These are phyloP conservation scores for Lacerta bilineata DNA, from an alignment of 2,797 vertebrate species.

Conservation along the genomic window DNA sequence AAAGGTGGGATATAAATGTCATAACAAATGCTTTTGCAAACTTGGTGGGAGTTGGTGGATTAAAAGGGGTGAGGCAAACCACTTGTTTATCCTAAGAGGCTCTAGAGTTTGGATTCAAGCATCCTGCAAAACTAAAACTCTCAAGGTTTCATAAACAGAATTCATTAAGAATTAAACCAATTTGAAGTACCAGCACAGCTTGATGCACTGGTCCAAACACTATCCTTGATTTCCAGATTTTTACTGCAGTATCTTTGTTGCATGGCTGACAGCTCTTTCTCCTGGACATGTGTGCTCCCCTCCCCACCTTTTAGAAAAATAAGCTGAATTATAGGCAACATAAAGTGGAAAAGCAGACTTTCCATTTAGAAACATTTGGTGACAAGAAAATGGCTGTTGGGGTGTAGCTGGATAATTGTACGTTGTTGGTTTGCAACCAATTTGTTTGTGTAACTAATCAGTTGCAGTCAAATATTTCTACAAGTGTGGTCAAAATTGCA, in stretches of 20 bases:
- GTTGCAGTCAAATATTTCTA: slow-evolving; percentile 71
- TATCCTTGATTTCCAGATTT: neutral
- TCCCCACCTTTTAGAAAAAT: neutral
- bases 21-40: too few relatives aligned
- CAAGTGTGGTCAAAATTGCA: slow-evolving; percentile 36
- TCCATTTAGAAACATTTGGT: slow-evolving; percentile 21
- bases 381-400: slow-evolving; percentile 5
- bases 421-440: slow-evolving; percentile 32
- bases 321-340: neutral
- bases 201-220: neutral
- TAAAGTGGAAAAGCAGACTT: slow-evolving; percentile 22
- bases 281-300: neutral
- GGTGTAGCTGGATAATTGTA: neutral
- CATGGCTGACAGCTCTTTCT: neutral
- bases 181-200: neutral
- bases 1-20: too few relatives aligned
- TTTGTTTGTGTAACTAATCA: slow-evolving; percentile 67
- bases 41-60: too few relatives aligned
- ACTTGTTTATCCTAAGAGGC: neutral
- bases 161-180: neutral
- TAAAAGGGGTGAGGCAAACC: too few relatives aligned
- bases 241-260: neutral
- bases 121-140: neutral
- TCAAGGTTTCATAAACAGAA: neutral
- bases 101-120: too few relatives aligned